phyloP scores from a whole-genome alignment of 1,140 invertebrate genomes.

The Palaemon carinicauda region DNA sequence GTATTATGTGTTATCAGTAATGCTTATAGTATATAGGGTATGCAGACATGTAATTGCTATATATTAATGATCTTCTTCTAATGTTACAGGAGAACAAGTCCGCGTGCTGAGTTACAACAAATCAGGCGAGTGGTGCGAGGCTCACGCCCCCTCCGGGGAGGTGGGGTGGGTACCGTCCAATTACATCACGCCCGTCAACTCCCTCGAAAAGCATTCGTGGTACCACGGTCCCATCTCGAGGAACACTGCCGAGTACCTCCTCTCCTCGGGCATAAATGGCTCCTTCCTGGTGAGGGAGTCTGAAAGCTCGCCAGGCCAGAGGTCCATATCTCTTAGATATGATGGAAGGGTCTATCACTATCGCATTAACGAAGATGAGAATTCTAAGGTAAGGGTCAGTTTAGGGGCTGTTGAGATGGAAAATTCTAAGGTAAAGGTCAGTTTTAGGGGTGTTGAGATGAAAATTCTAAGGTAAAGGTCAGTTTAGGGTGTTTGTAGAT shows the following conservation, averaged over 20 bases:
- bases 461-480: too few relatives aligned
- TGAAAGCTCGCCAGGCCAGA: slow-evolving; percentile 95
- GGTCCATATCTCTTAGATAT: slow-evolving; percentile 93
- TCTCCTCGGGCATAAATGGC: slow-evolving; percentile 97
- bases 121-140: slow-evolving; percentile 99
- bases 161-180: slow-evolving; percentile 98
- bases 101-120: slow-evolving; percentile 98
- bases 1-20: too few relatives aligned
- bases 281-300: slow-evolving; percentile 97
- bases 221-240: slow-evolving; percentile 95
- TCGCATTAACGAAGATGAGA: slow-evolving; percentile 92
- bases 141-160: slow-evolving; percentile 85
- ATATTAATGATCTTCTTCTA: slow-evolving; percentile 15
- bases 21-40: too few relatives aligned
- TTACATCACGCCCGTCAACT: slow-evolving; percentile 97
- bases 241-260: slow-evolving; percentile 96
- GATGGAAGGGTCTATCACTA: slow-evolving; percentile 80
- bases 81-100: slow-evolving; percentile 85
- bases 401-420: too few relatives aligned
- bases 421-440: too few relatives aligned
- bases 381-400: slow-evolving; percentile 81
- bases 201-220: slow-evolving; percentile 98
- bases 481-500: too few relatives aligned
- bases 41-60: too few relatives aligned
- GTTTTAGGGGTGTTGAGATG: too few relatives aligned